Conservation (phyloP, 2,888 invertebrate genomes). For the Endotricha flammealis region DNA sequence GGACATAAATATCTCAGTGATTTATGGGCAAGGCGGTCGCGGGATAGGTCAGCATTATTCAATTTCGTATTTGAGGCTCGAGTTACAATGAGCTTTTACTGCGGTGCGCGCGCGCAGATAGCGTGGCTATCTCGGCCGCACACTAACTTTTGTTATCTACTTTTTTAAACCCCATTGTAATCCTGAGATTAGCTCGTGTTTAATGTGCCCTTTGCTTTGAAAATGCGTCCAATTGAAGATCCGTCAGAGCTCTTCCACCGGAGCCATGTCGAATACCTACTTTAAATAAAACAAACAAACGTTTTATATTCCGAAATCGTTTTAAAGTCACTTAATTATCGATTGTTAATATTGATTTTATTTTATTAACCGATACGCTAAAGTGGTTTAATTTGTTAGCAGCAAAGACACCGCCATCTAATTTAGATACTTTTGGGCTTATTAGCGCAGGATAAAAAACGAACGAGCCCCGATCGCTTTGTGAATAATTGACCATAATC, state of each 20-base stretch:
- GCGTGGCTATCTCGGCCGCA: slow-evolving; percentile 47
- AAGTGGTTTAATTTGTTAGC: slow-evolving; percentile 75
- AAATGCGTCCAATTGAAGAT: slow-evolving; percentile 22
- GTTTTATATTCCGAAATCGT: slow-evolving; percentile 50
- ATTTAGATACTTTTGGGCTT: slow-evolving; percentile 76
- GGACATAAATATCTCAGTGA: slow-evolving; percentile 78
- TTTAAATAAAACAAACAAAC: slow-evolving; percentile 45
- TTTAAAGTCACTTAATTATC: slow-evolving; percentile 71
- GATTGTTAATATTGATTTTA: slow-evolving; percentile 74
- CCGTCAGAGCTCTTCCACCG: neutral
- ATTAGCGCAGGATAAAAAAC: slow-evolving; percentile 71
- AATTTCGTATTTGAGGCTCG: slow-evolving; percentile 77
- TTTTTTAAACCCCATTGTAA: slow-evolving; percentile 50
- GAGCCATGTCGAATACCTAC: neutral
- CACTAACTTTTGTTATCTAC: slow-evolving; percentile 54
- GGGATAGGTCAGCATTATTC: slow-evolving; percentile 79
- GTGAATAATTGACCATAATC: slow-evolving; percentile 78
- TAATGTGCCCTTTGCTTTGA: slow-evolving; percentile 31
- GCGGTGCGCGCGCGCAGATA: slow-evolving; percentile 66
- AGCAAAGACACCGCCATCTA: slow-evolving; percentile 73
- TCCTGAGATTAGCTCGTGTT: slow-evolving; percentile 44
- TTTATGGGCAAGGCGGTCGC: slow-evolving; percentile 75
- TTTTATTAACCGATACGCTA: slow-evolving; percentile 71
- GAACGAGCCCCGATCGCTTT: slow-evolving; percentile 65
- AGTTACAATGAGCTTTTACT: slow-evolving; percentile 77